Conservation (phyloP, 2,888 invertebrate genomes). For the Plebejus anna region DNA sequence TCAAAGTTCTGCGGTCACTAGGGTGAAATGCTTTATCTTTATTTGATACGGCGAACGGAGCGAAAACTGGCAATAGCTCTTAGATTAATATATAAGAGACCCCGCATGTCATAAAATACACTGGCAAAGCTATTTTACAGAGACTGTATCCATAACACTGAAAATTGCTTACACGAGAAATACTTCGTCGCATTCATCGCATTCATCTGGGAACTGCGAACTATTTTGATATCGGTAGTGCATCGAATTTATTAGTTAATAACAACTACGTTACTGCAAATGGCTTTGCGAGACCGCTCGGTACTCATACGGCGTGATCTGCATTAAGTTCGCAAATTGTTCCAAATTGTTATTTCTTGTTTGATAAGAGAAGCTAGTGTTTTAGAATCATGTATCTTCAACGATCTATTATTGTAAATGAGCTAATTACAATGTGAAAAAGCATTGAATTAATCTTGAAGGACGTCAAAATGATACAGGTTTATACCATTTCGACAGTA, state of each 20-base stretch:
- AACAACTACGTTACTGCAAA: conserved; percentile 3
- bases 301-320: not conserved
- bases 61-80: conserved; percentile 9
- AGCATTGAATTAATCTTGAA: too few species aligned
- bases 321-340: not conserved
- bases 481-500: too few species aligned
- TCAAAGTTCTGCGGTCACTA: not conserved
- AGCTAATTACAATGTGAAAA: too few species aligned
- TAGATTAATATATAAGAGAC: conserved; percentile 21
- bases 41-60: conserved; percentile 13
- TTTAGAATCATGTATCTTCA: not conserved
- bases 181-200: conserved; percentile 13
- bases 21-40: conserved; percentile 9
- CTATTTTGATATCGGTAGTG: conserved; percentile 22
- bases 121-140: conserved; percentile 25
- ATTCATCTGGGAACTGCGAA: conserved; percentile 20
- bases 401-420: not conserved
- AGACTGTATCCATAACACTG: conserved; percentile 25
- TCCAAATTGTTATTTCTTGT: not conserved
- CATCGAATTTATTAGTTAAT: conserved; percentile 23
- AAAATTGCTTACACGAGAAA: conserved; percentile 22
- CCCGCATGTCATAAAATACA: conserved; percentile 21
- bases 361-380: not conserved
- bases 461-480: too few species aligned
- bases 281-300: not conserved